These are phyloP conservation scores for Opisthograptis luteolata DNA, from an alignment of 2,888 invertebrate species.

Conservation along the genomic window DNA sequence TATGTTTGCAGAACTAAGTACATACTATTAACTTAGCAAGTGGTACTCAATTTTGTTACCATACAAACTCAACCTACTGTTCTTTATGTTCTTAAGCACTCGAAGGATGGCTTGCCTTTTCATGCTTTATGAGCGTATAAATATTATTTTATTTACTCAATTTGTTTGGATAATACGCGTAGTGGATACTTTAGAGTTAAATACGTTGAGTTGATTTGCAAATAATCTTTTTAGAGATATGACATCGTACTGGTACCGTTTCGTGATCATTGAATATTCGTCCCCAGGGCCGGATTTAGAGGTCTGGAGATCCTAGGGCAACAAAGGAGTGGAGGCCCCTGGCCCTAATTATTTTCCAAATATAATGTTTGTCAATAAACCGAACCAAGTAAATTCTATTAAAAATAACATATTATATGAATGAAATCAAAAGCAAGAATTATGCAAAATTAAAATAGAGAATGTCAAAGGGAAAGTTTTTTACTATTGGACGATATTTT, in stretches of 20 bases:
- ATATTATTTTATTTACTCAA: conserved; percentile 17
- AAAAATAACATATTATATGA: too few species aligned
- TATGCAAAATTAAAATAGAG: too few species aligned
- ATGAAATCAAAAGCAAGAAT: too few species aligned
- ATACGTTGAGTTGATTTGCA: conserved; percentile 11
- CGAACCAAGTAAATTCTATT: too few species aligned
- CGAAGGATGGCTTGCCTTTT: conserved; percentile 6
- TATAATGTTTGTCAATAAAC: too few species aligned
- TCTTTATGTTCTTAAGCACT: conserved; percentile 1
- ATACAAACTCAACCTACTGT: conserved; percentile 10
- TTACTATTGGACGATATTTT: too few species aligned
- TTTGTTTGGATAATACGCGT: conserved; percentile 12
- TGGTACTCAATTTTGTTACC: conserved; percentile 11
- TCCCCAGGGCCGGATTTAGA: too few species aligned
- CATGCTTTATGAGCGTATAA: conserved; percentile 8
- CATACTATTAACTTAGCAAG: conserved; percentile 17
- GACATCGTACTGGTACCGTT: conserved; percentile 22
- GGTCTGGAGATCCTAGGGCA: too few species aligned
- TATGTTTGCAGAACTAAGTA: conserved; percentile 21
- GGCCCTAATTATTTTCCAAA: too few species aligned
- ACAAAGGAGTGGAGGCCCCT: too few species aligned
- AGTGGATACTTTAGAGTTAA: conserved; percentile 6
- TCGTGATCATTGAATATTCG: neutral
- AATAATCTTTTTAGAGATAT: conserved; percentile 1
- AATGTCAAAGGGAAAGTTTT: too few species aligned